Evolutionary conservation across 1,140 invertebrate species (phyloP).

Genomic region (Andrena cerasifolii): DNA sequence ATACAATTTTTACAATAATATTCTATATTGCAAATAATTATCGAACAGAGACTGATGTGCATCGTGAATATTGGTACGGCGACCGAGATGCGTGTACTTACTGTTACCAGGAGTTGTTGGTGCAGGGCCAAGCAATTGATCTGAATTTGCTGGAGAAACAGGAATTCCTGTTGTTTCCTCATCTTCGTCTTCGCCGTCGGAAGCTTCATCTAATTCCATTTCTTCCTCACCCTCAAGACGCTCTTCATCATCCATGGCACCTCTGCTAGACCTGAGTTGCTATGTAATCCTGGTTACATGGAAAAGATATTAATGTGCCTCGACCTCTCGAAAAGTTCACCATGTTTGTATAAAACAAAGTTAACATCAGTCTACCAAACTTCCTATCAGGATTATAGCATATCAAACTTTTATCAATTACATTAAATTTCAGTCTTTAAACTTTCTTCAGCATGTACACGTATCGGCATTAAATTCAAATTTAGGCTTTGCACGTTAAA

Average conservation of each 20-base stretch:
- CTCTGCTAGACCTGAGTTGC: constrained; percentile 60
- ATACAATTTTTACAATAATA: constrained; percentile 40
- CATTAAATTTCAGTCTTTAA: not conserved
- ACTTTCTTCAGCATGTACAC: no score
- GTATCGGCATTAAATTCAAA: not conserved
- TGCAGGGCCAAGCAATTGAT: constrained; percentile 77
- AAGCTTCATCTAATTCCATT: constrained; percentile 82
- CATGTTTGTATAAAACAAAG: not conserved
- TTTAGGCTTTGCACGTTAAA: not conserved
- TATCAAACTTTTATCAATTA: no score
- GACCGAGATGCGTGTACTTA: constrained; percentile 55
- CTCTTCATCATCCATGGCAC: constrained; percentile 81
- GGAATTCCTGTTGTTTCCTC: constrained; percentile 79
- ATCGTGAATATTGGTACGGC: constrained; percentile 12
- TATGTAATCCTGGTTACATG: constrained; percentile 59
- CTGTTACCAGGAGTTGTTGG: constrained; percentile 73
- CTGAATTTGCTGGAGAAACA: constrained; percentile 79
- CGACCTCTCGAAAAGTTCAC: not conserved
- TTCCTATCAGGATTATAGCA: no score
- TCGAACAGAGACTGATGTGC: not conserved
- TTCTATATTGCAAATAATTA: not conserved
- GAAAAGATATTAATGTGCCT: not conserved
- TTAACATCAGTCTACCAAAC: not conserved
- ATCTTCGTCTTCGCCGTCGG: constrained; percentile 80
- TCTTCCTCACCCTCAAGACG: constrained; percentile 81